Evolutionary conservation across 2,888 invertebrate genomes (phyloP).

Genomic region (Julus scanicus): DNA sequence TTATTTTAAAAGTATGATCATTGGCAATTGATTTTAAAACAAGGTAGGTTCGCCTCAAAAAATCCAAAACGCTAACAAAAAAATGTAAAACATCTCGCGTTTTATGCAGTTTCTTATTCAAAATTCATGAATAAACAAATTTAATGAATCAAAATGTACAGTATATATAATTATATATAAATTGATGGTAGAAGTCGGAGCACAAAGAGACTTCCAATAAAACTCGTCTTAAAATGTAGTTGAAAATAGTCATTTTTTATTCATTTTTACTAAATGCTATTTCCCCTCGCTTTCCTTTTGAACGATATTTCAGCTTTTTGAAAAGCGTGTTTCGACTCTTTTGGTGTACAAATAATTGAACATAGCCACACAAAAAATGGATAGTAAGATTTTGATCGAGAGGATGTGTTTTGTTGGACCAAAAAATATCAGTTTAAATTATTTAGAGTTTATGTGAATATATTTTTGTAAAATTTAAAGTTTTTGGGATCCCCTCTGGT

Average conservation of each 20-base stretch:
- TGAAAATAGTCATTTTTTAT: background rate
- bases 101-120: background rate
- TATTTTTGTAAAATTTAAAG: background rate
- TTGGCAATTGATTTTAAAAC: no score
- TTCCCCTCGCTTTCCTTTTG: conserved; percentile 38
- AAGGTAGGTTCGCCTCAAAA: no score
- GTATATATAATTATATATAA: conserved; percentile 15
- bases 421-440: background rate
- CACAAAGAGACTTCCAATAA: conserved; percentile 4
- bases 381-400: background rate
- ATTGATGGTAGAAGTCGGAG: background rate
- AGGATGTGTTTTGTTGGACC: background rate
- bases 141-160: conserved; percentile 43
- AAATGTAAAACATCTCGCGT: no score
- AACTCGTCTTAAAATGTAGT: background rate
- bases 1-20: no score
- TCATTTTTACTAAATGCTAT: background rate
- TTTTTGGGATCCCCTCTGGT: background rate
- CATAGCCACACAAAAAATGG: background rate
- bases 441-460: background rate
- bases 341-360: background rate
- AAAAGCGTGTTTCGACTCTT: conserved; percentile 30
- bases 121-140: background rate
- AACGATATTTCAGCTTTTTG: background rate
- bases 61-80: no score